A percentile compares a stretch with the other conserved stretches of the same genome.
phyloP scores from a whole-genome alignment of 2,113 vertebrate genomes.

The Aptenodytes forsteri region DNA sequence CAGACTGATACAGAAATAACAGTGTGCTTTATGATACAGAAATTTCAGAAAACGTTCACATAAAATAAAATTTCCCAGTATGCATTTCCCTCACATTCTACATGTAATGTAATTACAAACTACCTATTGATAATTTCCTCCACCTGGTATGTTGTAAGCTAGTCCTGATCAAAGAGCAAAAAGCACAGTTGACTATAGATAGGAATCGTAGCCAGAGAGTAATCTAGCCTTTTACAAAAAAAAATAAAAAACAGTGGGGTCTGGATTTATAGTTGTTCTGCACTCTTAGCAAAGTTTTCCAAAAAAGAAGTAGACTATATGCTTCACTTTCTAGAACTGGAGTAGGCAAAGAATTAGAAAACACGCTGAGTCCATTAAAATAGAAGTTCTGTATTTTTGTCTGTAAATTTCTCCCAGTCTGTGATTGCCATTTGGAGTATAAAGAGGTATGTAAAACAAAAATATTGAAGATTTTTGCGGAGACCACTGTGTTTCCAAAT shows the following conservation, averaged over 20 bases:
- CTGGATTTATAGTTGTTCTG: neutral
- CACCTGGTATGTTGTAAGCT: neutral
- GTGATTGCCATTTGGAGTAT: neutral
- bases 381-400: neutral
- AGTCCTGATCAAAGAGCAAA: neutral
- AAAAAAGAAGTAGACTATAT: neutral
- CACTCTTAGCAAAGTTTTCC: neutral
- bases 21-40: neutral
- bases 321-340: neutral
- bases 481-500: constrained; percentile 21
- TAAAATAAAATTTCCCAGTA: neutral
- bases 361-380: neutral
- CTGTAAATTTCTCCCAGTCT: neutral
- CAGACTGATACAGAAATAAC: neutral
- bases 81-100: neutral
- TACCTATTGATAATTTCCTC: neutral
- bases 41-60: neutral
- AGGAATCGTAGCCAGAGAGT: neutral
- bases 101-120: neutral
- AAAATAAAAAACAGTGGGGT: neutral
- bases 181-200: neutral
- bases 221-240: neutral
- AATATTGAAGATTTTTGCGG: neutral
- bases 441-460: neutral
- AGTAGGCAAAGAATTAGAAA: neutral